These are phyloP conservation scores for Synanthedon tipuliformis DNA, from an alignment of 2,888 invertebrate genomes.

Conservation along the genomic window DNA sequence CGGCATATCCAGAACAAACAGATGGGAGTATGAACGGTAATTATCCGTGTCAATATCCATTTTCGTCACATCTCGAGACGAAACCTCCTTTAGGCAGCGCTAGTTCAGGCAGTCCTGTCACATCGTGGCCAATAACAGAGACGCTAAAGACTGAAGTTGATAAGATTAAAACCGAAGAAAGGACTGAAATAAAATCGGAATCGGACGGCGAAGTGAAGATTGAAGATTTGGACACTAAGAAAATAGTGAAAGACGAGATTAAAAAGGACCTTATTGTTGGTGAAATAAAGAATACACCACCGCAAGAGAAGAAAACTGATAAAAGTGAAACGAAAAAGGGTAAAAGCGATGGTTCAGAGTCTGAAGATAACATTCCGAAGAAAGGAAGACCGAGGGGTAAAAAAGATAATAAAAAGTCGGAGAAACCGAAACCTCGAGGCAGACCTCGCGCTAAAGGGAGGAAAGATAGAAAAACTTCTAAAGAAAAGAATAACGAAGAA, in stretches of 20 bases:
- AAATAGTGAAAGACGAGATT: constrained; percentile 51
- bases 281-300: constrained; percentile 14
- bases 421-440: constrained; percentile 41
- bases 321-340: constrained; percentile 23
- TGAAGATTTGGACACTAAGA: constrained; percentile 62
- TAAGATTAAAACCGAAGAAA: constrained; percentile 56
- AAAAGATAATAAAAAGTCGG: constrained; percentile 42
- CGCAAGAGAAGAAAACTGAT: constrained; percentile 13
- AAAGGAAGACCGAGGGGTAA: constrained; percentile 37
- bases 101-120: constrained; percentile 46
- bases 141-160: constrained; percentile 50
- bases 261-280: constrained; percentile 23
- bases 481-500: constrained; percentile 68
- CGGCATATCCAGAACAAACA: constrained; percentile 30
- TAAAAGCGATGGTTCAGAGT: constrained; percentile 39
- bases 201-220: constrained; percentile 66
- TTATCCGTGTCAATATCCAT: constrained; percentile 39
- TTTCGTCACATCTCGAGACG: constrained; percentile 42
- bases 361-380: constrained; percentile 40
- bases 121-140: constrained; percentile 57
- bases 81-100: constrained; percentile 52
- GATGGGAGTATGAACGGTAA: constrained; percentile 27
- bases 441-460: constrained; percentile 53
- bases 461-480: constrained; percentile 57
- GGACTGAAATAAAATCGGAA: constrained; percentile 60